These are phyloP conservation scores for Pelagia noctiluca DNA, from an alignment of 30 jellyfish, hydroid and myxozoan species.

Conservation along the genomic window DNA sequence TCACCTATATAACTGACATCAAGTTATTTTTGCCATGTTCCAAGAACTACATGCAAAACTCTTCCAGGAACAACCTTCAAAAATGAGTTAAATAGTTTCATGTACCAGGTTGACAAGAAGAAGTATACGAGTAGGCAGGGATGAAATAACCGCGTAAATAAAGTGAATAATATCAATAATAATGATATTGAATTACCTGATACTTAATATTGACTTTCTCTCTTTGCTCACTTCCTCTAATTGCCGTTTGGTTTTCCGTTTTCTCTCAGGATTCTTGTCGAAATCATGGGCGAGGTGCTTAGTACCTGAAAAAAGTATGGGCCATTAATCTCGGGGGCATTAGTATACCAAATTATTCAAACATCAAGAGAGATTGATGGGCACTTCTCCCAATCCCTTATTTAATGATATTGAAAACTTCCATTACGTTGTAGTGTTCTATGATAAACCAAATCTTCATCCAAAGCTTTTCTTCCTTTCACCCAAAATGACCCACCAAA, in stretches of 20 bases:
- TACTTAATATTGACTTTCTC: slow-evolving; percentile 78
- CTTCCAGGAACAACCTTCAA: slow-evolving; percentile 85
- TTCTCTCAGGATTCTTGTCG: slow-evolving; percentile 71
- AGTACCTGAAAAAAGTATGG: slow-evolving; percentile 37
- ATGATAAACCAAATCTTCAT: slow-evolving; percentile 83
- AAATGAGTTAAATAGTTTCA: neutral
- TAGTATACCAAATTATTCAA: neutral
- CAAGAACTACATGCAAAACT: slow-evolving; percentile 75
- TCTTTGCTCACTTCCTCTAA: slow-evolving; percentile 62
- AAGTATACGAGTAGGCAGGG: too few relatives aligned
- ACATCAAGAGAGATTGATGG: neutral
- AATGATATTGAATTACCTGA: slow-evolving; percentile 53
- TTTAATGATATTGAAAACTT: too few relatives aligned
- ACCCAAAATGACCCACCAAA: slow-evolving; percentile 97
- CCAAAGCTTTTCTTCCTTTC: slow-evolving; percentile 72
- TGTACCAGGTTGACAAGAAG: too few relatives aligned
- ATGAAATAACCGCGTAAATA: too few relatives aligned
- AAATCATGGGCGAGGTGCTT: slow-evolving; percentile 79
- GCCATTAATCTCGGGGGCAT: neutral
- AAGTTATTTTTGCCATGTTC: slow-evolving; percentile 79
- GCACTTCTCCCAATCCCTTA: too few relatives aligned
- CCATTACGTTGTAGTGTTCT: slow-evolving; percentile 75
- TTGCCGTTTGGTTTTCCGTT: slow-evolving; percentile 45
- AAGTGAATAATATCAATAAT: neutral
- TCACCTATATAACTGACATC: neutral